Conservation (phyloP, 2,888 invertebrate species). For the Patella depressa region DNA sequence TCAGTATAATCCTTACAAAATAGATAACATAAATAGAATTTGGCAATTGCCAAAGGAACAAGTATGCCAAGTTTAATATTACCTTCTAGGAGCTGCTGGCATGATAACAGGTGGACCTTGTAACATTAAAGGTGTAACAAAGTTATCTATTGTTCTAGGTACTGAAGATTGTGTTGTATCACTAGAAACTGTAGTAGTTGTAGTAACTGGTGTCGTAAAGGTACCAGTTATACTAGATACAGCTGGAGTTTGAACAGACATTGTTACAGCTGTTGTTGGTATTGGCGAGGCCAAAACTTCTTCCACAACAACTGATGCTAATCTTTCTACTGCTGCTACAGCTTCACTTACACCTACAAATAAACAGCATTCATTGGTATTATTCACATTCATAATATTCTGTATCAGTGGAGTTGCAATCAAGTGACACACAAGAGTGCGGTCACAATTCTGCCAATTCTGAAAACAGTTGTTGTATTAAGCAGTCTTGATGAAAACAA, state of each 20-base stretch:
- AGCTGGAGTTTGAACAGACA: constrained; percentile 11
- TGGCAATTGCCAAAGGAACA: too few relatives aligned
- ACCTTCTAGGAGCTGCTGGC: constrained; percentile 9
- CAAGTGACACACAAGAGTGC: too few relatives aligned
- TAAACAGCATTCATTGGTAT: background rate
- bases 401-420: too few relatives aligned
- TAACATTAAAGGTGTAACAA: background rate
- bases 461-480: too few relatives aligned
- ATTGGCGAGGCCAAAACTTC: constrained; percentile 44
- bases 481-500: too few relatives aligned
- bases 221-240: constrained; percentile 10
- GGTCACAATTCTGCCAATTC: too few relatives aligned
- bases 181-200: constrained; percentile 29
- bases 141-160: constrained; percentile 17
- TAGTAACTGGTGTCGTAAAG: constrained; percentile 15
- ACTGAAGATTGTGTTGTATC: constrained; percentile 26
- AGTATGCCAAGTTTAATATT: background rate
- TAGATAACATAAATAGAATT: too few relatives aligned
- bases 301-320: constrained; percentile 53
- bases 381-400: too few relatives aligned
- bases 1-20: too few relatives aligned
- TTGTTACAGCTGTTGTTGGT: constrained; percentile 24
- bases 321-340: constrained; percentile 51
- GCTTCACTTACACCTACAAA: constrained; percentile 40
- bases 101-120: constrained; percentile 6